Evolutionary conservation across 2,797 vertebrate species (phyloP).

Genomic region (Sebastes goodei): DNA sequence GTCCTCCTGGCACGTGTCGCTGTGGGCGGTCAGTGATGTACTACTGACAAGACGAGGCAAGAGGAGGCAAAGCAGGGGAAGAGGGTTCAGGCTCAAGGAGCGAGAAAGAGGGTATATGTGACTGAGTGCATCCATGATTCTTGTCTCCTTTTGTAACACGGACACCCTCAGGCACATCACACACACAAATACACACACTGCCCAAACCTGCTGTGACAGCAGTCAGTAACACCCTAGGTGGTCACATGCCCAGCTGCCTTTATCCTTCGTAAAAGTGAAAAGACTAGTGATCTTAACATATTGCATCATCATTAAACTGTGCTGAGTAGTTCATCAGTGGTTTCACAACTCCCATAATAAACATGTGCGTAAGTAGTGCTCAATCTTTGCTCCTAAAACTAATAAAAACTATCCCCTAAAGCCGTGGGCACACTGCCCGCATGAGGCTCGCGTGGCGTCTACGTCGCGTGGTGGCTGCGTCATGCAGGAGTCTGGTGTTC

Average conservation of each 20-base stretch:
- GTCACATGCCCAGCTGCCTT: conserved; percentile 59
- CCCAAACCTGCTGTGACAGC: conserved; percentile 62
- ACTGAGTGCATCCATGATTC: conserved; percentile 55
- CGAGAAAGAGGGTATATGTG: conserved; percentile 40
- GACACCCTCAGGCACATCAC: conserved; percentile 40
- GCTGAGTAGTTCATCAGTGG: background rate
- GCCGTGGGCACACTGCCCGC: too few relatives aligned
- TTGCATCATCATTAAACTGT: background rate
- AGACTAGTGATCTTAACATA: background rate
- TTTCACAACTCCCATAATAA: background rate
- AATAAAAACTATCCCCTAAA: background rate
- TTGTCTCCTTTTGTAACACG: conserved; percentile 51
- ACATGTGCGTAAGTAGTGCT: background rate
- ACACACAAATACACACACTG: background rate
- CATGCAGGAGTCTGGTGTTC: too few relatives aligned
- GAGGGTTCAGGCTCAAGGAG: conserved; percentile 42
- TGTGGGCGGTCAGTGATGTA: conserved; percentile 52
- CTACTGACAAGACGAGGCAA: conserved; percentile 46
- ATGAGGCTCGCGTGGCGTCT: too few relatives aligned
- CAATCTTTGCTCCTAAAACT: background rate
- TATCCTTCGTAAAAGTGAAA: background rate
- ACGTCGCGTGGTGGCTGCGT: too few relatives aligned
- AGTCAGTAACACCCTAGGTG: conserved; percentile 63
- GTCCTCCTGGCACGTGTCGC: conserved; percentile 49
- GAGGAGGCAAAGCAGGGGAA: conserved; percentile 2